A percentile compares a stretch with the other conserved stretches of the same genome.
Evolutionary conservation across 64 coral and sea anemone genomes (phyloP).

Genomic region (Actinia equina): DNA sequence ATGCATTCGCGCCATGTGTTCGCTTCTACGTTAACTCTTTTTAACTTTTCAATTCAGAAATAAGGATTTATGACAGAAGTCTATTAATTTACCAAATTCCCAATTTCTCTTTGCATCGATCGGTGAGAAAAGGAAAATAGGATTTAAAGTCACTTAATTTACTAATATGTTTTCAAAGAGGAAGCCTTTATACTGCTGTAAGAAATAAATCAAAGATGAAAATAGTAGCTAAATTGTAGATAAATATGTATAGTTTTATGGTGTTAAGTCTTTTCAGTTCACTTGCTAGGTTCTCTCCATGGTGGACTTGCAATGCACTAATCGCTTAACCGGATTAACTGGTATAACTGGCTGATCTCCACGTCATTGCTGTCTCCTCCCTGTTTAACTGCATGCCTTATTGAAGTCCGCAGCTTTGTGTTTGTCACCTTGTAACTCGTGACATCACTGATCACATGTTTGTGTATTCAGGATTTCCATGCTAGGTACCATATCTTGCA

Average conservation of each 20-base stretch:
- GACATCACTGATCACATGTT: neutral
- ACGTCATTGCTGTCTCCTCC: neutral
- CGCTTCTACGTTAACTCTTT: neutral
- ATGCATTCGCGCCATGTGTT: neutral
- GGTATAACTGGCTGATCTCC: neutral
- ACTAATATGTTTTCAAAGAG: too few relatives aligned
- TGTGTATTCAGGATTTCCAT: neutral
- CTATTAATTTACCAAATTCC: too few relatives aligned
- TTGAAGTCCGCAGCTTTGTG: slow-evolving; percentile 1
- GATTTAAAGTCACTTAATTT: too few relatives aligned
- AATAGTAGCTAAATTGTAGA: neutral
- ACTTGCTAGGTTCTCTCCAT: slow-evolving; percentile 4
- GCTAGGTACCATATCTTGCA: neutral
- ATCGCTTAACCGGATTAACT: slow-evolving; percentile 5
- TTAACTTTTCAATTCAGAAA: neutral
- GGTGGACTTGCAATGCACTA: slow-evolving; percentile 18
- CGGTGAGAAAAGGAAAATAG: too few relatives aligned
- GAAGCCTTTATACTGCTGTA: too few relatives aligned
- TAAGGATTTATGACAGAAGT: too few relatives aligned
- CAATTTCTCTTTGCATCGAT: too few relatives aligned
- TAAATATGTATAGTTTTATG: neutral
- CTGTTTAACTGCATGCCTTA: neutral
- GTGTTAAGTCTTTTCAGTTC: neutral
- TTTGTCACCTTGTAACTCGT: neutral
- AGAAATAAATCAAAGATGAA: neutral